Conservation (phyloP, 2,888 invertebrate genomes). For the Pristionchus maxplancki region DNA sequence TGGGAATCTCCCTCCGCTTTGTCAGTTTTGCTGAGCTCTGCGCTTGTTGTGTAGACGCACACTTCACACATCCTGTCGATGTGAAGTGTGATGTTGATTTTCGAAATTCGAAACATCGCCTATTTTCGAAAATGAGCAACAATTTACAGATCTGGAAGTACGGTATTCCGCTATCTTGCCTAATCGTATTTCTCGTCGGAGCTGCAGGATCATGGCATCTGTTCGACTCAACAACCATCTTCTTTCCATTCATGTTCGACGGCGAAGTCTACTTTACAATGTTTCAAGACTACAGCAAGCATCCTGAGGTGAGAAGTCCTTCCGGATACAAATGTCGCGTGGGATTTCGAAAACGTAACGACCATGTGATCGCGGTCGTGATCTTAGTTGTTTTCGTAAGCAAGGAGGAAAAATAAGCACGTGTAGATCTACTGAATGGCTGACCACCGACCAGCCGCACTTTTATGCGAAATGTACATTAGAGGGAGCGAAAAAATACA, state of each 20-base stretch:
- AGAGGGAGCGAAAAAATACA: no score
- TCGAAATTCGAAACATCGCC: no score
- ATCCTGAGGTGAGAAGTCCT: neutral
- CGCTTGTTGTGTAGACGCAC: neutral
- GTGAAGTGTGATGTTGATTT: neutral
- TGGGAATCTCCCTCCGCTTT: neutral
- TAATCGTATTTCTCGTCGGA: neutral
- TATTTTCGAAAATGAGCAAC: neutral
- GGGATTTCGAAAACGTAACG: neutral
- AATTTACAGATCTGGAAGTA: slow-evolving; percentile 27
- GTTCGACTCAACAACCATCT: neutral
- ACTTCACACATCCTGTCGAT: neutral
- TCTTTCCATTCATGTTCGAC: neutral
- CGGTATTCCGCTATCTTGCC: neutral
- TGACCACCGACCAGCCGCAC: no score
- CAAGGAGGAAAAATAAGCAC: no score
- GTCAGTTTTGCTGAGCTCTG: neutral
- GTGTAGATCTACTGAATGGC: no score
- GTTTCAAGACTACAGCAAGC: neutral
- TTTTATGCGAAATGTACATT: no score
- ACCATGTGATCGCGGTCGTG: neutral
- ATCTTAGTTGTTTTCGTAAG: no score
- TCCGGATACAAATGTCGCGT: slow-evolving; percentile 25
- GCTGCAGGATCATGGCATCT: slow-evolving; percentile 1
- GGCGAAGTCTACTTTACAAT: neutral